Evolutionary conservation across 2,797 vertebrate species (phyloP), one percentile per base, ranked within the genome.

Genomic region (Spinus olivaceus): DNA sequence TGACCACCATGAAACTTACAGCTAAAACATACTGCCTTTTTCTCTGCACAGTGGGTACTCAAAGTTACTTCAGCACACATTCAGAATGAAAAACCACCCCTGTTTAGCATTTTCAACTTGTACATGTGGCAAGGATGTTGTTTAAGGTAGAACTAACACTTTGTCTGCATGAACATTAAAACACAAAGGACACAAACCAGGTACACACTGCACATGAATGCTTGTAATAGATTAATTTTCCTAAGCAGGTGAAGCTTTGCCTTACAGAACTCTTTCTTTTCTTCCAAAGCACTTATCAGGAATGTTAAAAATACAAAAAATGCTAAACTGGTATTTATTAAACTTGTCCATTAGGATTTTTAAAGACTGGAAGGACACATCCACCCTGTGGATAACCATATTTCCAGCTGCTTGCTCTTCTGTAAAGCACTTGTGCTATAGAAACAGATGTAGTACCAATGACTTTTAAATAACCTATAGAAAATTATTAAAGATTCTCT

Each of bases 381-480:
- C 49, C 63, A 80, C 63, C 84, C 86, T 90, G 60, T 44, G 86
- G 79, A 96, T 86, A 95, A 92, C 21, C 67, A 56, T 53, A 77
- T 6, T 86, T 81, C 42, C 72, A 94, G 86, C 88, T 96, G 92
- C 57, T 90, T 92, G 21, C 23, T 92, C 82, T 85, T 97, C 92
- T 89, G 56, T 91, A 95, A 96, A 89, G 90, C 32, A 93, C 91
- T 94, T 96, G 54, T 73, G 47, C 81, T 92, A 91, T 15, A 95
- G 94, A 95, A 98, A 96, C 51, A 95, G 96, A 98, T 94, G 93
- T 92, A 88, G 76, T 92, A 95, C 54, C 86, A 93, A 91, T 74
- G 83, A 84, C 61, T 98, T 94, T 94, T 76, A 95, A 97, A 91
- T 42, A 82, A 96, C 76, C 85, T 94, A 94, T 35, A 66, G 88